phyloP scores from a whole-genome alignment of 2,888 invertebrate genomes.

The Griposia aprilina region DNA sequence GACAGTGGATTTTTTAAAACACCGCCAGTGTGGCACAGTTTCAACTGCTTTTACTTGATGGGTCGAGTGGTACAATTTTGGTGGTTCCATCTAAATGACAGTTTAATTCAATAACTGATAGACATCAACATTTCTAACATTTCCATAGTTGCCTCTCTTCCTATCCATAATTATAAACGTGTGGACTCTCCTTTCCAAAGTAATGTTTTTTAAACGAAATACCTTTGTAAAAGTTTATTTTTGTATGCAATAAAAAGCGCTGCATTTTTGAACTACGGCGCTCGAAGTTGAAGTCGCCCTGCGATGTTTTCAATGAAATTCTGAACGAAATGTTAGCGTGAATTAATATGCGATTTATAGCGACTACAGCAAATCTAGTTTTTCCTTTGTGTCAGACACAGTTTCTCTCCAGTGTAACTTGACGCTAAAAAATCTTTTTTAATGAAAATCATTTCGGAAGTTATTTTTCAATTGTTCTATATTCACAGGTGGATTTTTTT shows the following conservation, averaged over 20 bases:
- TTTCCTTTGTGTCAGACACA: not conserved
- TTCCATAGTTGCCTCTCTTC: not conserved
- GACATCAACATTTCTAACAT: not conserved
- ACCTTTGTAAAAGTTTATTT: not conserved
- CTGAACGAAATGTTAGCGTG: not conserved
- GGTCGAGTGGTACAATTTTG: not conserved
- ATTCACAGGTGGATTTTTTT: not conserved
- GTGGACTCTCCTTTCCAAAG: not conserved
- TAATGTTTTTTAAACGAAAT: not conserved
- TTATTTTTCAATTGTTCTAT: not conserved
- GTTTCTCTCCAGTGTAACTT: not conserved
- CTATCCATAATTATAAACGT: not conserved
- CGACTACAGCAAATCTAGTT: not conserved
- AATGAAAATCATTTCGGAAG: not conserved
- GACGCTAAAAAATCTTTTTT: not conserved
- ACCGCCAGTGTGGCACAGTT: not conserved
- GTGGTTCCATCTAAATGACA: not conserved
- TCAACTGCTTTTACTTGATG: not conserved
- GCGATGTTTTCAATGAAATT: constrained; percentile 24
- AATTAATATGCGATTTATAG: not conserved
- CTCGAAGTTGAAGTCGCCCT: not conserved
- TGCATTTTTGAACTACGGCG: constrained; percentile 1
- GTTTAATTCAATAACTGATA: not conserved
- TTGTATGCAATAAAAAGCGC: not conserved
- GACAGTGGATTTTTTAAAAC: not conserved